These are phyloP conservation scores for Galaxias olidus DNA, from an alignment of 2,797 vertebrate species.

Conservation along the genomic window DNA sequence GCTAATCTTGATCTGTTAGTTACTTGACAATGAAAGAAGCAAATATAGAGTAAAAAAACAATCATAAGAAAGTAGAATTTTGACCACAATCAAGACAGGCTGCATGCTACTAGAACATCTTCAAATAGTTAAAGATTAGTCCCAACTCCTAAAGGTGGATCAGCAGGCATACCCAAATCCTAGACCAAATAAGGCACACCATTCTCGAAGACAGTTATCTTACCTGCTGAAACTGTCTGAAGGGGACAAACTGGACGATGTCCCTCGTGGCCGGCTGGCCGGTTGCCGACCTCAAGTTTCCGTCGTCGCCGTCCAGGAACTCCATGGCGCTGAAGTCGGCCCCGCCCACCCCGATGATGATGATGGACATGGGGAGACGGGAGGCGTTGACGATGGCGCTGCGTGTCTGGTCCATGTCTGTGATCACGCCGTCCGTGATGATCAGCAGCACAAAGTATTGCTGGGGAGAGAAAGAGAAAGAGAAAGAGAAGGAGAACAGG, in stretches of 20 bases:
- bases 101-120: too few species aligned
- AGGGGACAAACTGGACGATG: slow-evolving; percentile 98
- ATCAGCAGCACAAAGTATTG: slow-evolving; percentile 96
- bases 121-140: too few species aligned
- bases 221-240: slow-evolving; percentile 91
- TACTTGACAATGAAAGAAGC: too few species aligned
- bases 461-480: slow-evolving; percentile 66
- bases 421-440: slow-evolving; percentile 97
- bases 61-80: too few species aligned
- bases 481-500: background rate
- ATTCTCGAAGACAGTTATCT: too few species aligned
- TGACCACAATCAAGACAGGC: too few species aligned
- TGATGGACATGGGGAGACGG: slow-evolving; percentile 94
- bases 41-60: too few species aligned
- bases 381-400: slow-evolving; percentile 90
- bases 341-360: slow-evolving; percentile 92
- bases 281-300: slow-evolving; percentile 74
- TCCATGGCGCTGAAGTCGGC: slow-evolving; percentile 96
- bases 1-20: too few species aligned
- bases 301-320: slow-evolving; percentile 90
- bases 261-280: slow-evolving; percentile 89
- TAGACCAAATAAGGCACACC: too few species aligned
- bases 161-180: too few species aligned
- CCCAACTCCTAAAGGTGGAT: too few species aligned
- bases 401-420: slow-evolving; percentile 92